Evolutionary conservation across 2,888 invertebrate genomes (phyloP).

Genomic region (Cheilosia variabilis): DNA sequence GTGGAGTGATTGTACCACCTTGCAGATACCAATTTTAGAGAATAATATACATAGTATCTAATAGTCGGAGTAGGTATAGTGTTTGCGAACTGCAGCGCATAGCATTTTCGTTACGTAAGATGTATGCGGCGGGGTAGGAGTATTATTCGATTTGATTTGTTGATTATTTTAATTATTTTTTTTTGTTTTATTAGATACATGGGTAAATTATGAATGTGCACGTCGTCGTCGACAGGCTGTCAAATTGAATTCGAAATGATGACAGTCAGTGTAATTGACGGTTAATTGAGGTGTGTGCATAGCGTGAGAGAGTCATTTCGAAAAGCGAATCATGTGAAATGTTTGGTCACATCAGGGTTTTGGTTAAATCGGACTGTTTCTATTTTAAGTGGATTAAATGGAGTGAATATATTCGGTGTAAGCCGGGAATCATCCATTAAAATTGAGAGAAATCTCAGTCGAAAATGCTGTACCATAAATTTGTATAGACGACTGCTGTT

Average conservation of each 20-base stretch:
- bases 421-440: background rate
- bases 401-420: background rate
- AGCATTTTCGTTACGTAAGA: conserved; percentile 55
- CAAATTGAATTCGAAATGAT: conserved; percentile 39
- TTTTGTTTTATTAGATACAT: conserved; percentile 27
- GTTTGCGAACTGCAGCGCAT: conserved; percentile 47
- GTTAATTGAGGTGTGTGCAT: conserved; percentile 2
- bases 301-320: conserved; percentile 19
- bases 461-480: no score
- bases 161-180: conserved; percentile 62
- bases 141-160: conserved; percentile 59
- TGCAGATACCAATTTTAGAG: conserved; percentile 71
- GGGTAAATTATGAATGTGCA: conserved; percentile 37
- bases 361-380: no score
- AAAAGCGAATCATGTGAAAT: background rate
- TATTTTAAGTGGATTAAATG: no score
- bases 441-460: no score
- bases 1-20: conserved; percentile 72
- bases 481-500: no score
- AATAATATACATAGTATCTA: conserved; percentile 52
- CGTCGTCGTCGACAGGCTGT: conserved; percentile 44
- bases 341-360: background rate
- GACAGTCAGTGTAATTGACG: conserved; percentile 29
- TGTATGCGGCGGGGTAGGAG: background rate
- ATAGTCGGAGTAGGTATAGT: background rate